Evolutionary conservation across 2,797 vertebrate species (phyloP).

Genomic region (Discoglossus pictus): DNA sequence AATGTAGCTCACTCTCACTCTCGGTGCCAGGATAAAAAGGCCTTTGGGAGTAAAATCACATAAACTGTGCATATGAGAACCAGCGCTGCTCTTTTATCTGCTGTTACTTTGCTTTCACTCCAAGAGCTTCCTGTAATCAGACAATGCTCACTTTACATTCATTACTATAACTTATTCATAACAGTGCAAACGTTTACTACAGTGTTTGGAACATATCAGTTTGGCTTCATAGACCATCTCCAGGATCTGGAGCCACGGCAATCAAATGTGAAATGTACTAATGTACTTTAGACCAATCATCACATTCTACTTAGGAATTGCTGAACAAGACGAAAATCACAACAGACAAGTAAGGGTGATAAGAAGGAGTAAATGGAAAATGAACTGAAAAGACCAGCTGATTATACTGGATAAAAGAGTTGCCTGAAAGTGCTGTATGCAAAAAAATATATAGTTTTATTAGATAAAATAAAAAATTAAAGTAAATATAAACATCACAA

Average conservation of each 20-base stretch:
- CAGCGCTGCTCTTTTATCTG: constrained; percentile 6
- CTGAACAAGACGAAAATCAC: constrained; percentile 1
- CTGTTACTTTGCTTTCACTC: constrained; percentile 16
- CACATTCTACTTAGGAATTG: constrained; percentile 8
- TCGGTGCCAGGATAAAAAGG: background rate
- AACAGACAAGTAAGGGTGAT: too few species aligned
- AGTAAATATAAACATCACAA: too few species aligned
- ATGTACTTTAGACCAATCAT: constrained; percentile 21
- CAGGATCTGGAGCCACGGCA: constrained; percentile 24
- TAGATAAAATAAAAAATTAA: too few species aligned
- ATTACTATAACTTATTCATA: constrained; percentile 48
- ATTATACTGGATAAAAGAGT: too few species aligned
- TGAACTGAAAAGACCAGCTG: too few species aligned
- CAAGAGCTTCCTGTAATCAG: constrained; percentile 40
- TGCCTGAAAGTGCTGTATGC: background rate
- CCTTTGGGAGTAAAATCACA: constrained; percentile 20
- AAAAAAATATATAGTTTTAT: too few species aligned
- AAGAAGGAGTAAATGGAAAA: too few species aligned
- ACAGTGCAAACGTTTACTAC: constrained; percentile 4
- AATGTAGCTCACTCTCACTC: constrained; percentile 17
- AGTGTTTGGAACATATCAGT: constrained; percentile 16
- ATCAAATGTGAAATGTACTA: constrained; percentile 2
- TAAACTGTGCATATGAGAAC: constrained; percentile 8
- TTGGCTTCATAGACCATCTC: constrained; percentile 15
- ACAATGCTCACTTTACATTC: constrained; percentile 24